phyloP scores from a whole-genome alignment of 2,797 vertebrate species.

The Falco peregrinus region DNA sequence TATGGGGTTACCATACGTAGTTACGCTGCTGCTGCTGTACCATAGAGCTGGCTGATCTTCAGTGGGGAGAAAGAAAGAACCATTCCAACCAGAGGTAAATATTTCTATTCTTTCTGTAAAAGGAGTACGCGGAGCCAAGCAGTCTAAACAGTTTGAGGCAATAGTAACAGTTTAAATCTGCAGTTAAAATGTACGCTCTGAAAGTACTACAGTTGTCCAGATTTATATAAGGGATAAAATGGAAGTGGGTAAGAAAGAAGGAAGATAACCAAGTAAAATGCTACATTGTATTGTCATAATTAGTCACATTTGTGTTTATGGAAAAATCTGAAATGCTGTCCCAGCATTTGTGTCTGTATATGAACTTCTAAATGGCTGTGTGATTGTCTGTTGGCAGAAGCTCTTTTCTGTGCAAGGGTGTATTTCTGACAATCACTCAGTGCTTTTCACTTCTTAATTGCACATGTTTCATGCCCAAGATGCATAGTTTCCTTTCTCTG shows the following conservation, averaged over 20 bases:
- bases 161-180: slow-evolving; percentile 7
- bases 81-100: slow-evolving; percentile 30
- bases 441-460: neutral
- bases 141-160: slow-evolving; percentile 32
- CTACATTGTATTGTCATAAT: neutral
- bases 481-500: neutral
- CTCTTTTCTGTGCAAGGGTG: neutral
- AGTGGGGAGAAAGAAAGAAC: neutral
- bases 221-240: slow-evolving; percentile 16
- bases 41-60: neutral
- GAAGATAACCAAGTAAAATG: neutral
- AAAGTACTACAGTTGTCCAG: neutral
- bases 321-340: neutral
- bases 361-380: neutral
- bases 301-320: slow-evolving; percentile 2
- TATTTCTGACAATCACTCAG: neutral
- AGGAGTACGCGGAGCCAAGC: slow-evolving; percentile 53
- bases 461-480: neutral
- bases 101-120: slow-evolving; percentile 60
- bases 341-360: neutral
- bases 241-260: neutral
- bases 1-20: neutral
- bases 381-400: neutral
- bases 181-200: slow-evolving; percentile 1
- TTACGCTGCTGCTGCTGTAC: neutral